phyloP scores from a whole-genome alignment of 2,113 vertebrate species.

The Corythornis vintsioides region DNA sequence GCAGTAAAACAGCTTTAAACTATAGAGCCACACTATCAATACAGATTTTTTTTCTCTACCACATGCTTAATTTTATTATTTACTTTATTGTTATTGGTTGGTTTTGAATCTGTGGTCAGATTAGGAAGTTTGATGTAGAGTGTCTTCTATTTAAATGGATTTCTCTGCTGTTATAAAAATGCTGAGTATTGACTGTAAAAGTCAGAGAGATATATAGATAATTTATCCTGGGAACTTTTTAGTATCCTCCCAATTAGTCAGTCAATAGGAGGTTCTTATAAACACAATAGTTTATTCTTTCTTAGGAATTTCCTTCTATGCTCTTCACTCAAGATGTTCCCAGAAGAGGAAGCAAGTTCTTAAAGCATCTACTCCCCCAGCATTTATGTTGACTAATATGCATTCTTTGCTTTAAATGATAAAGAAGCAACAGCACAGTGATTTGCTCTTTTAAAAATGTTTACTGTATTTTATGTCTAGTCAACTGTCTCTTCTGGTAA shows the following conservation, averaged over 20 bases:
- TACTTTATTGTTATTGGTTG: slow-evolving; percentile 29
- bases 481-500: slow-evolving; percentile 38
- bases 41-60: neutral
- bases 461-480: slow-evolving; percentile 42
- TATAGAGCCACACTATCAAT: neutral
- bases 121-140: slow-evolving; percentile 50
- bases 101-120: slow-evolving; percentile 42
- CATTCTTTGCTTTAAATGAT: slow-evolving; percentile 38
- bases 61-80: slow-evolving; percentile 49
- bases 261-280: slow-evolving; percentile 70
- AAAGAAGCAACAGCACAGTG: slow-evolving; percentile 21
- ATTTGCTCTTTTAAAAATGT: slow-evolving; percentile 51
- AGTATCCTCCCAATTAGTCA: slow-evolving; percentile 69
- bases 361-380: slow-evolving; percentile 1
- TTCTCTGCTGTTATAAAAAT: slow-evolving; percentile 41
- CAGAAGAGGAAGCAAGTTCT: slow-evolving; percentile 67
- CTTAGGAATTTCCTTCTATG: slow-evolving; percentile 55
- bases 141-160: slow-evolving; percentile 60
- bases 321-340: slow-evolving; percentile 41
- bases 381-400: slow-evolving; percentile 60
- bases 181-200: slow-evolving; percentile 61
- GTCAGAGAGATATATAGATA: slow-evolving; percentile 23
- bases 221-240: slow-evolving; percentile 65
- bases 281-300: slow-evolving; percentile 68
- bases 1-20: neutral